Percentiles rank a stretch among this genome's conserved stretches.
Evolutionary conservation across 2,797 vertebrate genomes (phyloP).

Genomic region (Botia kubotai): DNA sequence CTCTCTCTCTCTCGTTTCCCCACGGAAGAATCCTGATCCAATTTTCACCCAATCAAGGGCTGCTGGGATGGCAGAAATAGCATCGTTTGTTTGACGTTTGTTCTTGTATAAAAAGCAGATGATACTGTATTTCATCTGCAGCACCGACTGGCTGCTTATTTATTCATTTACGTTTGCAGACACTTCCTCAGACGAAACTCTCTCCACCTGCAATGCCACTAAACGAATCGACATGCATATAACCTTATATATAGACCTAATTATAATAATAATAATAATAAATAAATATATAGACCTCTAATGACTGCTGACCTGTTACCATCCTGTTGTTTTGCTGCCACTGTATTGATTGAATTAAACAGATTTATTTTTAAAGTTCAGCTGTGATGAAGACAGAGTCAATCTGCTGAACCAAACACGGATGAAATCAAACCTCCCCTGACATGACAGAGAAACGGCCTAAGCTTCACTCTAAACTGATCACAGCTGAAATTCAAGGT

Average conservation of each 20-base stretch:
- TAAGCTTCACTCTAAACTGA: slow-evolving; percentile 5
- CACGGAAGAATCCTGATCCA: slow-evolving; percentile 57
- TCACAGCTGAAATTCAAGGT: slow-evolving; percentile 8
- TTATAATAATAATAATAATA: no score
- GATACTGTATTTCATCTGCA: slow-evolving; percentile 44
- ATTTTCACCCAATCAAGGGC: slow-evolving; percentile 58
- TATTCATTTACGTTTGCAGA: slow-evolving; percentile 48
- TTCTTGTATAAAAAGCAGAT: slow-evolving; percentile 57
- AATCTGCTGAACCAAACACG: slow-evolving; percentile 33
- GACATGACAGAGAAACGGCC: slow-evolving; percentile 17
- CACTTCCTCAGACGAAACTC: slow-evolving; percentile 5
- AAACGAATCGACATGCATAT: slow-evolving; percentile 51
- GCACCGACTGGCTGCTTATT: slow-evolving; percentile 44
- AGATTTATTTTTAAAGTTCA: slow-evolving; percentile 51
- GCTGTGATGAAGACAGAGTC: slow-evolving; percentile 37
- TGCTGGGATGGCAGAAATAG: slow-evolving; percentile 55
- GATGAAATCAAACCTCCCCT: slow-evolving; percentile 23
- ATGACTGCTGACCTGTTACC: slow-evolving; percentile 43
- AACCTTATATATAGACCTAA: no score
- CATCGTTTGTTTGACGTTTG: slow-evolving; percentile 58
- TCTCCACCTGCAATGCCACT: slow-evolving; percentile 20
- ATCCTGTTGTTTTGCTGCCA: slow-evolving; percentile 39
- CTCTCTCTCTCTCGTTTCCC: slow-evolving; percentile 38
- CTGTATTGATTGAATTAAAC: slow-evolving; percentile 50
- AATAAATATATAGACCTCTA: slow-evolving; percentile 21